Percentiles rank a stretch among this genome's conserved stretches.
Evolutionary conservation across 2,797 vertebrate genomes (phyloP).

Genomic region (Neostethus bicornis): DNA sequence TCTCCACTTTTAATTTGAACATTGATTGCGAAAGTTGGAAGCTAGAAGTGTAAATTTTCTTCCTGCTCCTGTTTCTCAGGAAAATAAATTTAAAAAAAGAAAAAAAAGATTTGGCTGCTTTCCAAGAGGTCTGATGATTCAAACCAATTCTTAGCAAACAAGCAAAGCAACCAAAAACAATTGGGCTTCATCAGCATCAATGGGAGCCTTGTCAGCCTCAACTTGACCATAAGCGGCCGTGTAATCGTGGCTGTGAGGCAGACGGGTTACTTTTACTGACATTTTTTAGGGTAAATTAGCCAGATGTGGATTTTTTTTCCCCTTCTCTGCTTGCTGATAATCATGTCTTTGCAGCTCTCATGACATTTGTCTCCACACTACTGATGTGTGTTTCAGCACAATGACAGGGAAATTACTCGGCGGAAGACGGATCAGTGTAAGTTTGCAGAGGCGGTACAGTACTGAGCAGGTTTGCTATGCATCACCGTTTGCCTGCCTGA

Average conservation of each 20-base stretch:
- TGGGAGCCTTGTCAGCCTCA: background rate
- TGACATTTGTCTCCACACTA: constrained; percentile 14
- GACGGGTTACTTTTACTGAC: background rate
- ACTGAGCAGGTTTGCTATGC: constrained; percentile 44
- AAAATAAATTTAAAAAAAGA: too few species aligned
- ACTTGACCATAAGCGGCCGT: background rate
- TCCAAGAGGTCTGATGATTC: constrained; percentile 1
- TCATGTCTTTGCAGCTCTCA: constrained; percentile 8
- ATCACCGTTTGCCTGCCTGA: constrained; percentile 30
- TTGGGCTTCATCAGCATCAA: background rate
- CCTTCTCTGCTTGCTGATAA: background rate
- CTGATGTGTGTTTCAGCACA: constrained; percentile 15
- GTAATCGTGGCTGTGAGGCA: constrained; percentile 1
- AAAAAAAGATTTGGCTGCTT: background rate
- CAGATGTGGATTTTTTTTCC: background rate
- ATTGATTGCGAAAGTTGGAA: background rate
- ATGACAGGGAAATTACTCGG: background rate
- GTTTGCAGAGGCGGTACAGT: constrained; percentile 25
- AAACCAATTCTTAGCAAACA: background rate
- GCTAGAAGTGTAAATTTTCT: background rate
- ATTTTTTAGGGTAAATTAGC: background rate
- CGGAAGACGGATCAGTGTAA: constrained; percentile 13
- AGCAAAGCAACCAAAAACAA: background rate
- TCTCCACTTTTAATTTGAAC: background rate
- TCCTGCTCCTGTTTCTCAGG: background rate